Evolutionary conservation across 2,113 vertebrate species (phyloP), one percentile per base, ranked within the genome.

Genomic region (Clupea harengus): DNA sequence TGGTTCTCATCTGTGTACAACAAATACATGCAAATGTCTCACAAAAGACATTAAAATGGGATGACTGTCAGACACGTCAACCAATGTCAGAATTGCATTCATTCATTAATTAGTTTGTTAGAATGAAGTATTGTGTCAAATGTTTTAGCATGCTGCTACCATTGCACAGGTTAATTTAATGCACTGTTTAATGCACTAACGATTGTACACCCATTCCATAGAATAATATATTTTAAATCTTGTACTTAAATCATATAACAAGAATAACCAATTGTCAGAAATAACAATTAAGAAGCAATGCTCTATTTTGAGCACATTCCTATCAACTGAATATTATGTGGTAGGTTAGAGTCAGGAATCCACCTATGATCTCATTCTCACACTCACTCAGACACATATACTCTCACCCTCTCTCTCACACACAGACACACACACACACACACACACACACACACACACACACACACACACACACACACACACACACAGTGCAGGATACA

Each of bases 401-500:
- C 39, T 39, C 39, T 39, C 39, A 39, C 39, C 39, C 39, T 39
- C 39, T 39, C 39, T 39, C 39, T 39, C 39, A 39, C 39, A 39
- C 39, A 39, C 39, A 39, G n/a, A n/a, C 1, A 39, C 39, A 39
- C 39, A 39, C 39, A 39, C 2, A 39, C 39, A 1, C 39, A 1
- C 39, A 39, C 57, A 64, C 57, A 22, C 57, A 64, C 2, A 5
- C 57, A 28, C 64, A 67, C 64, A 28, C 22, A 64, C 57, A 64
- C 57, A 64, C 39, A 39, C 17, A 64, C 64, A n/a, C 20, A 67
- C 64, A 67, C n/a, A 67, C 64, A 72, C 64, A 72, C 25, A 72
- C 25, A 72, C 25, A 75, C 72, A 78, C 10, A n/a, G 25, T 64
- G 32, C 89, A 97, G 95, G 97, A 97, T 98, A 98, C 97, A 81